Evolutionary conservation across 2,888 invertebrate genomes (phyloP).

Genomic region (Parnassius smintheus): DNA sequence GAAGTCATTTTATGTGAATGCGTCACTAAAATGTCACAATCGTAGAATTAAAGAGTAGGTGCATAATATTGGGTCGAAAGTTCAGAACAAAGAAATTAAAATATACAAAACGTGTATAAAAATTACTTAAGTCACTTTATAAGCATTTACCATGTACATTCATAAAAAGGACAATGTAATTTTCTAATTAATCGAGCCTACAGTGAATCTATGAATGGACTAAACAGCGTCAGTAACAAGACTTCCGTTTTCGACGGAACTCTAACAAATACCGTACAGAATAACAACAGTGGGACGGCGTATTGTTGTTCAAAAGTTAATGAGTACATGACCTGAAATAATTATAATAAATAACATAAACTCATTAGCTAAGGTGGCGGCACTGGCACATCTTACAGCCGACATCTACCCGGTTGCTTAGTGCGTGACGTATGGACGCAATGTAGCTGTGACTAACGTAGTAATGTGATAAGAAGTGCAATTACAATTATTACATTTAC

Average conservation of each 20-base stretch:
- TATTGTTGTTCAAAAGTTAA: conserved; percentile 19
- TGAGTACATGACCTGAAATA: conserved; percentile 23
- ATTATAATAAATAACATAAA: conserved; percentile 21
- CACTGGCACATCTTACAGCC: conserved; percentile 10
- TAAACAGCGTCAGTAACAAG: conserved; percentile 22
- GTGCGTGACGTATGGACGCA: conserved; percentile 57
- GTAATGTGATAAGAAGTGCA: conserved; percentile 71
- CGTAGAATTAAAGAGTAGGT: too few species aligned
- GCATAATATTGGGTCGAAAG: too few species aligned
- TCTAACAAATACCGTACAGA: conserved; percentile 25
- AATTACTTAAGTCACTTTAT: too few species aligned
- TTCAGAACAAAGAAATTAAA: too few species aligned
- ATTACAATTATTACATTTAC: conserved; percentile 69
- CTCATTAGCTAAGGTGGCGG: conserved; percentile 4
- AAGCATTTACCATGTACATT: neutral
- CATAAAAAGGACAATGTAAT: neutral
- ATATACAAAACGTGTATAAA: too few species aligned
- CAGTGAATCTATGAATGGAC: conserved; percentile 18
- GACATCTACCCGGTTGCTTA: conserved; percentile 16
- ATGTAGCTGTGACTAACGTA: conserved; percentile 67
- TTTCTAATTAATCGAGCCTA: conserved; percentile 12
- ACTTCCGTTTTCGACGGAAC: conserved; percentile 27
- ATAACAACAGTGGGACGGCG: conserved; percentile 22
- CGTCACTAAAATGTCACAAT: too few species aligned
- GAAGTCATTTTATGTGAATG: too few species aligned